These are phyloP conservation scores for Drosophila punjabiensis DNA, from an alignment of 1,140 invertebrate species.

Conservation along the genomic window DNA sequence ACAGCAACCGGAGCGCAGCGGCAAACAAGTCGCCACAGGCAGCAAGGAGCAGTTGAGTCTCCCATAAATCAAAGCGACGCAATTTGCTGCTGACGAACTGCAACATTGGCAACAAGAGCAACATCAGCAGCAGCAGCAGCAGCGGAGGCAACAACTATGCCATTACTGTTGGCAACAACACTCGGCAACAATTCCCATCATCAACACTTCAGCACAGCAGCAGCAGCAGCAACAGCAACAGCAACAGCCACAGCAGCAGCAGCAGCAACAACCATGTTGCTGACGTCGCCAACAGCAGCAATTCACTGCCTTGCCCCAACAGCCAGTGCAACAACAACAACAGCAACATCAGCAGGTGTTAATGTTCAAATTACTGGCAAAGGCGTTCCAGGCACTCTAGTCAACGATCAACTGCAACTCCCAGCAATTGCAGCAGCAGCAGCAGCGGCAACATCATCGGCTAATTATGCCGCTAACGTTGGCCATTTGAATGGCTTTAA, in stretches of 20 bases:
- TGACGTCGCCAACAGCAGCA: conserved; percentile 52
- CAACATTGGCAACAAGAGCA: conserved; percentile 41
- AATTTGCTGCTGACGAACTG: conserved; percentile 84
- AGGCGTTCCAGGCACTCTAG: conserved; percentile 70
- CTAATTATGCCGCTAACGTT: conserved; percentile 79
- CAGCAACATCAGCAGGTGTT: conserved; percentile 70
- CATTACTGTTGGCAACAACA: conserved; percentile 73
- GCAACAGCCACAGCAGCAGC: conserved; percentile 29
- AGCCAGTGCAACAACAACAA: conserved; percentile 36
- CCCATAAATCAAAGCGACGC: conserved; percentile 83
- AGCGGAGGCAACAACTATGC: conserved; percentile 49
- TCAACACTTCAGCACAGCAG: conserved; percentile 63
- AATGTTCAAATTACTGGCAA: conserved; percentile 81
- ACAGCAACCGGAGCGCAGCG: conserved; percentile 55
- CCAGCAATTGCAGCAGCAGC: conserved; percentile 17
- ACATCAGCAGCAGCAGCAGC: conserved; percentile 35
- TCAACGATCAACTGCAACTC: conserved; percentile 71
- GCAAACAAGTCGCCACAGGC: conserved; percentile 70
- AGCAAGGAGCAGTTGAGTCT: conserved; percentile 60
- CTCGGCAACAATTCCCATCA: conserved; percentile 63
- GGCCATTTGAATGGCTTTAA: conserved; percentile 82
- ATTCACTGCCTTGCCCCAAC: conserved; percentile 39
- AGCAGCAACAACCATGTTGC: conserved; percentile 58
- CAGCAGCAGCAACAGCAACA: conserved; percentile 28
- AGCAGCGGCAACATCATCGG: conserved; percentile 47